A percentile compares a stretch with the other conserved stretches of the same genome.
These are phyloP conservation scores for Pseudochaenichthys georgianus DNA, from an alignment of 2,797 vertebrate genomes.

Conservation along the genomic window DNA sequence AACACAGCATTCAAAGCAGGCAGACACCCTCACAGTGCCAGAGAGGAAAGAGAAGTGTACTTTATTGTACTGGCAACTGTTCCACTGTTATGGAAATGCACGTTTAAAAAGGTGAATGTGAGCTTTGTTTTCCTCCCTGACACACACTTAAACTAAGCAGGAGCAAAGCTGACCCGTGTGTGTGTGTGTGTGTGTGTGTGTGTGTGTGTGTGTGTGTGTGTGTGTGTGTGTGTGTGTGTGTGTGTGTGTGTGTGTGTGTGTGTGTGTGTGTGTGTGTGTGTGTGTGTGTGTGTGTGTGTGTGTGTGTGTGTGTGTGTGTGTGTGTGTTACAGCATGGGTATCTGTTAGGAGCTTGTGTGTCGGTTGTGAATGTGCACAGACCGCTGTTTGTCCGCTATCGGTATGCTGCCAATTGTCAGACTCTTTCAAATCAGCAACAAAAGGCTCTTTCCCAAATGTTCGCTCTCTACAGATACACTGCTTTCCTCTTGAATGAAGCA, in stretches of 20 bases:
- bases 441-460: conserved; percentile 71
- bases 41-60: conserved; percentile 69
- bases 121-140: conserved; percentile 55
- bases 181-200: conserved; percentile 32
- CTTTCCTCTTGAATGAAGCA: conserved; percentile 73
- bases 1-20: conserved; percentile 64
- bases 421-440: conserved; percentile 81
- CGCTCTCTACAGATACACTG: conserved; percentile 60
- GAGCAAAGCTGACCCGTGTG: conserved; percentile 51
- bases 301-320: conserved; percentile 40
- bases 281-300: conserved; percentile 42
- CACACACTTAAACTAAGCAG: conserved; percentile 60
- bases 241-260: conserved; percentile 42
- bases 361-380: conserved; percentile 49
- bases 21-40: conserved; percentile 64
- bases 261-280: conserved; percentile 25
- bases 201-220: conserved; percentile 42
- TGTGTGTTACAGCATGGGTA: conserved; percentile 46
- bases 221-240: conserved; percentile 26
- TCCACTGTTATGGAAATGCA: conserved; percentile 80
- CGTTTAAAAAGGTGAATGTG: conserved; percentile 67
- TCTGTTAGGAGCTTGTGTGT: conserved; percentile 53
- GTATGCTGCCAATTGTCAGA: conserved; percentile 73
- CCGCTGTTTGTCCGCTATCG: conserved; percentile 68
- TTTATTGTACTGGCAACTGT: conserved; percentile 74